Conservation (phyloP, 2,888 invertebrate genomes). For the Poecilus cupreus region DNA sequence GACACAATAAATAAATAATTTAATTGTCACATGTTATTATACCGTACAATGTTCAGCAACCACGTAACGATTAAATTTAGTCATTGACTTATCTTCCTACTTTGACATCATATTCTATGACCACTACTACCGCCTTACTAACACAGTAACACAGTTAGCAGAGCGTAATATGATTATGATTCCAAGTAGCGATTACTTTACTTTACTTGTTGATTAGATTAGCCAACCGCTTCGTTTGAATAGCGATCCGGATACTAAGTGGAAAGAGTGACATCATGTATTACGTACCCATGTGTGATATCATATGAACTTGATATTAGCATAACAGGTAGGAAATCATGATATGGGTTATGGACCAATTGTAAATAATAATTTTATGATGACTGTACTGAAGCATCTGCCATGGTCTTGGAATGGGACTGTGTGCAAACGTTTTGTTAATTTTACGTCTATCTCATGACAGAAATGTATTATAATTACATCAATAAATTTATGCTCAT, state of each 20-base stretch:
- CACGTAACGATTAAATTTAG: background rate
- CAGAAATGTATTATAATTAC: no score
- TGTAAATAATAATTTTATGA: no score
- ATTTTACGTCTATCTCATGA: no score
- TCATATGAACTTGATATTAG: background rate
- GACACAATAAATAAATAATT: background rate
- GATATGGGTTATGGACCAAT: background rate
- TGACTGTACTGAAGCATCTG: no score
- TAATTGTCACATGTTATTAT: background rate
- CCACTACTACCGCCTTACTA: no score
- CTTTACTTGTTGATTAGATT: background rate
- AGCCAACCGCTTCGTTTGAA: background rate
- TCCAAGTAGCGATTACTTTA: background rate
- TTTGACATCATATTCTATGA: no score
- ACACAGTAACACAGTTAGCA: no score
- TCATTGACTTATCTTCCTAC: background rate
- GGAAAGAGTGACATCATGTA: background rate
- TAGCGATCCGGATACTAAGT: background rate
- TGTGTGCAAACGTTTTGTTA: no score
- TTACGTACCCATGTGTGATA: background rate
- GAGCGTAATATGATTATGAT: no score
- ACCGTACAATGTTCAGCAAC: background rate
- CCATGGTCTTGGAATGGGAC: no score
- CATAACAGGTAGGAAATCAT: background rate
- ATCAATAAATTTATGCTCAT: no score